phyloP scores from a whole-genome alignment of 2,797 vertebrate species.

The Okamejei kenojei region DNA sequence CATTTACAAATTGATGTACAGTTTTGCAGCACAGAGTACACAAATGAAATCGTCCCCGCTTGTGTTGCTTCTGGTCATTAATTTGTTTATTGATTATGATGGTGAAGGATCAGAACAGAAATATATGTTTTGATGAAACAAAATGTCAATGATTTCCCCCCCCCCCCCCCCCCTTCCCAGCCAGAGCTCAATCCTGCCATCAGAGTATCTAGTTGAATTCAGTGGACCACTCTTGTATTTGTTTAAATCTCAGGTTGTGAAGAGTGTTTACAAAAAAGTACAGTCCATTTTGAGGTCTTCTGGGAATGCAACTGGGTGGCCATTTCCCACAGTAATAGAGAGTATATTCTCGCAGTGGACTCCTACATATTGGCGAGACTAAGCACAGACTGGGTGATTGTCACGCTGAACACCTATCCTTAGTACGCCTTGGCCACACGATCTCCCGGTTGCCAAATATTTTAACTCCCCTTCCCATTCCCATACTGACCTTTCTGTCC shows the following conservation, averaged over 20 bases:
- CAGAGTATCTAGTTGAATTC: neutral
- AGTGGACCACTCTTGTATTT: neutral
- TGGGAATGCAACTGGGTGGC: neutral
- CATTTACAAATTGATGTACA: conserved; percentile 30
- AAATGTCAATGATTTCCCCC: neutral
- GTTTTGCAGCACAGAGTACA: neutral
- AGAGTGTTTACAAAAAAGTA: neutral
- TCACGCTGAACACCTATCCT: too few species aligned
- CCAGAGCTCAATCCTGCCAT: neutral
- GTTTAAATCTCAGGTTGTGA: neutral
- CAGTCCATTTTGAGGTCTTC: neutral
- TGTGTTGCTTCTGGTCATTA: neutral
- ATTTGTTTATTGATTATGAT: neutral
- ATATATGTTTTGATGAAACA: conserved; percentile 22
- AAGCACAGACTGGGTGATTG: too few species aligned
- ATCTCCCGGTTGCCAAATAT: too few species aligned
- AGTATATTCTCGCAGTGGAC: too few species aligned
- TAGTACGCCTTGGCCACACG: too few species aligned
- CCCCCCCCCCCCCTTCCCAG: too few species aligned
- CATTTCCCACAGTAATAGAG: neutral
- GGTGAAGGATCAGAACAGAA: neutral
- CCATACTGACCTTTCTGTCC: too few species aligned
- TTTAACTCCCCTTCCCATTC: too few species aligned
- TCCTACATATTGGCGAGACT: too few species aligned
- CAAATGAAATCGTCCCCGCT: neutral